Evolutionary conservation across 2,888 invertebrate species (phyloP), one percentile per base, ranked within the genome.

Genomic region (Lymantria dispar): DNA sequence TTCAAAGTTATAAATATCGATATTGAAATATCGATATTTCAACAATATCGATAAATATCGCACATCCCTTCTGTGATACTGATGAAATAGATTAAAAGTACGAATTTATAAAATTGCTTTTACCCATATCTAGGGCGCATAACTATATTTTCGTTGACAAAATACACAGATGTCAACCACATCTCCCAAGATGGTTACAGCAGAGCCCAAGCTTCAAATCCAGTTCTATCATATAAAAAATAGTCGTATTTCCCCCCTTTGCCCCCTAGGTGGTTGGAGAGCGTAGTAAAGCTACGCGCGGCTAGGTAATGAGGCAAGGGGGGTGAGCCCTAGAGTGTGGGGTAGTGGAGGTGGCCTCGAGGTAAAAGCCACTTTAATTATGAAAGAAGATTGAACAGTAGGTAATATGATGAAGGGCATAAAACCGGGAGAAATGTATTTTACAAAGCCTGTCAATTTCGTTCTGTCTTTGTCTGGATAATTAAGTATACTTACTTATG

Each of bases 361-460:
- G 78, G 81, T 82, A 76, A 80, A 83, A 83, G 84, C 83, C 83
- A 83, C 82, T 85, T 81, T 87, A 88, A 89, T 89, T 88, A 89
- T 87, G 87, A 87, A 87, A 85, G 86, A 87, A 89, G 85, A 88
- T 88, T 85, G 89, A 76, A 80, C 83, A 77, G 80, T 68, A 62
- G 66, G 63, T 66, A 60, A 68, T 78, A 76, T 71, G 73, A 75
- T 72, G 68, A 52, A 56, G 61, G 58, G 56, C 50, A 55, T 49
- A 52, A 60, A 58, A 48, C 60, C 10, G 14, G 11, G 12, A 12
- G 48, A 52, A 54, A 58, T 54, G 54, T 30, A 50, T 51, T 38
- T n/a, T 37, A 50, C 29, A 33, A 30, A 29, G 12, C n/a, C n/a
- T 29, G 7, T 15, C 40, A 7, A 15, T 40, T 8, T 40, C 11